These are phyloP conservation scores for Xestia rhomboidea DNA, from an alignment of 2,888 invertebrate genomes.

Conservation along the genomic window DNA sequence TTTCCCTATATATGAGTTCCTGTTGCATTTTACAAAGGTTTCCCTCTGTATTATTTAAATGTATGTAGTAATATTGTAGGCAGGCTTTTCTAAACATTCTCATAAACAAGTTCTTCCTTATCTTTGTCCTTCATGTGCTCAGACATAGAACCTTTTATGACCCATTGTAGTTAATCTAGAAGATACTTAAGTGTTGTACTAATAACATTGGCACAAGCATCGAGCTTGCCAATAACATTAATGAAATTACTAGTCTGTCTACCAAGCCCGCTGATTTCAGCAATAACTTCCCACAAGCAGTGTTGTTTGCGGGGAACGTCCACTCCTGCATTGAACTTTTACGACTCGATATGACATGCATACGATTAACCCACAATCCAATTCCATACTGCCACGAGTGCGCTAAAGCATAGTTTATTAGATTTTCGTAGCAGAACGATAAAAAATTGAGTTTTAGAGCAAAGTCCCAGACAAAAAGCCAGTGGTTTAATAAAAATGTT, in stretches of 20 bases:
- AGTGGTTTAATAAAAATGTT: conserved; percentile 77
- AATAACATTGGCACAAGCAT: neutral
- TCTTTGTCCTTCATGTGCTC: conserved; percentile 12
- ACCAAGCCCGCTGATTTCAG: conserved; percentile 29
- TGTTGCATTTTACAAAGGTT: conserved; percentile 62
- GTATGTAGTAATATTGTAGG: conserved; percentile 55
- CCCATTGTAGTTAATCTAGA: neutral
- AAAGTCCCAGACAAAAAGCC: conserved; percentile 64
- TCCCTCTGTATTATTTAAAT: conserved; percentile 62
- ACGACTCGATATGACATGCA: conserved; percentile 37
- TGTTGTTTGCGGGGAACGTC: conserved; percentile 27
- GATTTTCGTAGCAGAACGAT: conserved; percentile 56
- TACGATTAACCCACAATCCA: conserved; percentile 54
- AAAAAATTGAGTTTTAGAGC: conserved; percentile 71
- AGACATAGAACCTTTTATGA: neutral
- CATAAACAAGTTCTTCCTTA: conserved; percentile 43
- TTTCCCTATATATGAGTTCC: conserved; percentile 80
- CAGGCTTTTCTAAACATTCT: conserved; percentile 41
- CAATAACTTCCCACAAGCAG: conserved; percentile 18
- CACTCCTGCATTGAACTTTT: conserved; percentile 33
- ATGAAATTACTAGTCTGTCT: conserved; percentile 16
- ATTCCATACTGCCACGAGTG: conserved; percentile 31
- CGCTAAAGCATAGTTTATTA: conserved; percentile 72
- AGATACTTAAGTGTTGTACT: neutral
- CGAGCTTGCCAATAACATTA: conserved; percentile 23